Percentiles rank a stretch among this genome's conserved stretches.
phyloP scores from a whole-genome alignment of 2,888 invertebrate genomes.

The Eubasilissa splendida region DNA sequence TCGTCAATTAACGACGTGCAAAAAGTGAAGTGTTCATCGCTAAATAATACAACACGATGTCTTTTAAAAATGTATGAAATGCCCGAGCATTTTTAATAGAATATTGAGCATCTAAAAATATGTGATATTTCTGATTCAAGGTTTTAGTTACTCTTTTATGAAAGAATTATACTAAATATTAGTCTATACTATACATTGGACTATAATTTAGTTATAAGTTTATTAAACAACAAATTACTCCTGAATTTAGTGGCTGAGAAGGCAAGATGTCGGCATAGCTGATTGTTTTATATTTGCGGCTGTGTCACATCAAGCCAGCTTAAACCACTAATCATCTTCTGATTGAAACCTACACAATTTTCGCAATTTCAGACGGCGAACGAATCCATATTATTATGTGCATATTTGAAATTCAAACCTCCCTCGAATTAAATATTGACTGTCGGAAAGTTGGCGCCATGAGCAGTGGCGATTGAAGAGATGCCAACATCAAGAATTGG shows the following conservation, averaged over 20 bases:
- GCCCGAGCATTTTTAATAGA: too few species aligned
- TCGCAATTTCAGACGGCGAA: too few species aligned
- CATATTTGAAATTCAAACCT: background rate
- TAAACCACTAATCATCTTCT: conserved; percentile 73
- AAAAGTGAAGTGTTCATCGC: conserved; percentile 17
- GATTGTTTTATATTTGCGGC: conserved; percentile 81
- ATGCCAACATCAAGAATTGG: conserved; percentile 8
- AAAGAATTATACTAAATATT: too few species aligned
- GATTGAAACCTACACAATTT: conserved; percentile 5
- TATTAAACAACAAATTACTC: background rate
- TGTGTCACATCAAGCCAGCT: conserved; percentile 89
- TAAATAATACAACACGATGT: too few species aligned
- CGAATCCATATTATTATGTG: conserved; percentile 34
- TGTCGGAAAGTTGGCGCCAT: conserved; percentile 9
- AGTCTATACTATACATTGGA: too few species aligned
- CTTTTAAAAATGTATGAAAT: too few species aligned
- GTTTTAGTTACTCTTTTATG: too few species aligned
- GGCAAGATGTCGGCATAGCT: conserved; percentile 94
- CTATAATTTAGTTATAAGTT: too few species aligned
- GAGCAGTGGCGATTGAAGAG: background rate
- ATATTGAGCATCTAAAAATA: too few species aligned
- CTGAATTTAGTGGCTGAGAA: conserved; percentile 71
- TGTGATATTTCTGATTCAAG: too few species aligned
- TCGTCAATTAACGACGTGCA: too few species aligned
- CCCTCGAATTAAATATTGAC: background rate